phyloP scores from a whole-genome alignment of 1,140 invertebrate species.

The Papilio aristodemus region DNA sequence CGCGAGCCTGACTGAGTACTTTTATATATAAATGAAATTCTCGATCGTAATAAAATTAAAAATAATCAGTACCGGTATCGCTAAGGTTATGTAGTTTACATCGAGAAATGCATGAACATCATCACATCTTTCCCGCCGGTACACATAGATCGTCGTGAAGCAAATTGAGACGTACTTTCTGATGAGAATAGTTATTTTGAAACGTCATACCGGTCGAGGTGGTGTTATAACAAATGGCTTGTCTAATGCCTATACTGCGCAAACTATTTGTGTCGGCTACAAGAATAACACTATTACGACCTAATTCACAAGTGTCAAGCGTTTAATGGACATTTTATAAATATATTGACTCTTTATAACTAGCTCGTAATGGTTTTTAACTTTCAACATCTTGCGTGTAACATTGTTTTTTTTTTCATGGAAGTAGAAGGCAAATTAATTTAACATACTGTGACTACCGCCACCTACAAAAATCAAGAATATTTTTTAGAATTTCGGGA shows the following conservation, averaged over 20 bases:
- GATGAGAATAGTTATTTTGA: conserved; percentile 47
- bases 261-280: conserved; percentile 37
- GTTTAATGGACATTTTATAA: conserved; percentile 19
- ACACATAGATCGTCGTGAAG: conserved; percentile 33
- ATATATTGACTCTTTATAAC: background rate
- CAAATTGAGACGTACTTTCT: conserved; percentile 52
- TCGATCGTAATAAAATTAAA: conserved; percentile 6
- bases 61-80: background rate
- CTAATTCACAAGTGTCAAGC: conserved; percentile 36
- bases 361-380: background rate
- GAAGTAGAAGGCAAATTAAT: no score
- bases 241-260: conserved; percentile 43
- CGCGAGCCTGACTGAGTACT: background rate
- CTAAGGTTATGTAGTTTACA: background rate
- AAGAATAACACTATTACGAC: conserved; percentile 36
- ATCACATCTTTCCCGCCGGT: conserved; percentile 25
- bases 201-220: conserved; percentile 39
- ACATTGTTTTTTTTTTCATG: conserved; percentile 2
- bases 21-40: background rate
- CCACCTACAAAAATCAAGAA: no score
- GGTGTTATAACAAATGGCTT: conserved; percentile 49
- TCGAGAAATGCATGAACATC: background rate
- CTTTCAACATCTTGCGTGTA: background rate
- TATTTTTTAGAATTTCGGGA: no score
- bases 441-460: no score